Base-by-base conservation (phyloP, 2,113 vertebrate species). In the Emydocephalus ijimae region DNA sequence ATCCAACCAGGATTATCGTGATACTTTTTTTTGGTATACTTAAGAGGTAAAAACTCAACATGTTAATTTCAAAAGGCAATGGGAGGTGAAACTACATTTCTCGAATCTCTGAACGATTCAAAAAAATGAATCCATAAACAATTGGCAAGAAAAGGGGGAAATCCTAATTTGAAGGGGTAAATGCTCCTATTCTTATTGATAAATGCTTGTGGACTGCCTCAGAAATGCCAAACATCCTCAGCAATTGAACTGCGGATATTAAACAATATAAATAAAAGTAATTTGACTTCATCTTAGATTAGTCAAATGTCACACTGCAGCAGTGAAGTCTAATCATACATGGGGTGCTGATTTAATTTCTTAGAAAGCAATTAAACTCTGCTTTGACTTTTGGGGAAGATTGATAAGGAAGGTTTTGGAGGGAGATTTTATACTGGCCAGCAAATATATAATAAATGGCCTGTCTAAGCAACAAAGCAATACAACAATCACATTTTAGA, bases 311-410 rank as follows among this genome's bases (percentile, higher is more conserved):
- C 91, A 81, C 45, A 56, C 39, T 81, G 87, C 50, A 89, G 61
- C 87, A 56, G 39, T 43, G 24, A 69, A 92, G 61, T 85, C 23
- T 56, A 92, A 89, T 89, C 87, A 57, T 54, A 89, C 64, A 56
- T 45, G 87, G 39, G 87, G 24, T 81, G 61, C 61, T 89, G 64
- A 39, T 92, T 92, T 92, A 81, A 89, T 92, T 92, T 92, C 87
- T 69, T 89, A n/a, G 52, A 89, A 92, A 92, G 52, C 87, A 92
- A 92, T 89, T 92, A 92, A 81, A 81, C 39, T 45, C 64, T 34
- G 91, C 52, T 74, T 92, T 92, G 91, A 64, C 50, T 50, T 92
- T 92, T 55, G 61, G 52, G 64, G 24, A 89, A 92, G 34, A 56
- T 69, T 56, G 64, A 89, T n/a, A 92, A 89, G 61, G 64, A 57